Conservation (phyloP, 1,140 invertebrate genomes). For the Euwallacea fornicatus region DNA sequence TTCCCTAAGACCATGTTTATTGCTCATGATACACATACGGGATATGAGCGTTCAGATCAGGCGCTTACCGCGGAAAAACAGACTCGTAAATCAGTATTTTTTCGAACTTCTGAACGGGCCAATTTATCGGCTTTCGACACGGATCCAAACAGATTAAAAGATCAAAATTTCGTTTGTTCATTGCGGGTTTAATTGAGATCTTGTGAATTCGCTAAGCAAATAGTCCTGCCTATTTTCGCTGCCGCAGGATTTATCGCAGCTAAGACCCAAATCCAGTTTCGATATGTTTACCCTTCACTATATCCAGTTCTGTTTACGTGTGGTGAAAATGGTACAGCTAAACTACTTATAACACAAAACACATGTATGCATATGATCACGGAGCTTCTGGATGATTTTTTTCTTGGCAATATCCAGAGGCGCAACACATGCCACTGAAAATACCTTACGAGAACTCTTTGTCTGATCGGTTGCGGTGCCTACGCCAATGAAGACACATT, state of each 20-base stretch:
- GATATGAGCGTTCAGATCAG: too few species aligned
- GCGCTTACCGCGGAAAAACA: not conserved
- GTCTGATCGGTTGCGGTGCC: too few species aligned
- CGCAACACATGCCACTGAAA: not conserved
- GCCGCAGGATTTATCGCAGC: not conserved
- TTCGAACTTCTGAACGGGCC: not conserved
- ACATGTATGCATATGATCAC: constrained; percentile 28
- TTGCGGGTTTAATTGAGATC: too few species aligned
- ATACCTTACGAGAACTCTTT: too few species aligned
- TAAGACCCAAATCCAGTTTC: constrained; percentile 24
- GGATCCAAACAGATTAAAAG: not conserved
- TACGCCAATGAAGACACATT: constrained; percentile 7
- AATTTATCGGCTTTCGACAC: not conserved
- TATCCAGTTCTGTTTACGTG: constrained; percentile 29
- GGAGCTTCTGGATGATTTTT: constrained; percentile 19
- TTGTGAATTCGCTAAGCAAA: not conserved
- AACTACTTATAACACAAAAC: constrained; percentile 35
- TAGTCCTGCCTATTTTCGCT: not conserved
- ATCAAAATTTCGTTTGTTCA: not conserved
- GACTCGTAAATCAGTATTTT: not conserved
- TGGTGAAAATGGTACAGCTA: constrained; percentile 26
- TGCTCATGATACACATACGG: too few species aligned
- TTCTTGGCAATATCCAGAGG: constrained; percentile 12
- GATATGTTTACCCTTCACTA: constrained; percentile 20
- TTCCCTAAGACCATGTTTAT: too few species aligned